These are phyloP conservation scores for Hypothenemus hampei DNA, from an alignment of 1,140 invertebrate genomes.

Conservation along the genomic window DNA sequence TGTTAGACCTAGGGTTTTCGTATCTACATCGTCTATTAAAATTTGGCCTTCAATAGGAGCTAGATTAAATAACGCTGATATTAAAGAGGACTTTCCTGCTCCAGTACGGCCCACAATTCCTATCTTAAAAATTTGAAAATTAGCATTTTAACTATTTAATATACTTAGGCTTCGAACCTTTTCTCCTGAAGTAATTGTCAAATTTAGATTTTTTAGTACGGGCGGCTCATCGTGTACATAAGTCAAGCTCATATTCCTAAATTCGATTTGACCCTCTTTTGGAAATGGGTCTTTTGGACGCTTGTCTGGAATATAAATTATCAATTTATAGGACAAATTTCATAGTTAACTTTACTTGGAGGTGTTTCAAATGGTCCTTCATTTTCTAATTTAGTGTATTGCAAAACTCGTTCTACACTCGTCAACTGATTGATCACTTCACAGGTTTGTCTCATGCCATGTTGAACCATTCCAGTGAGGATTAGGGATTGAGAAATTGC, in stretches of 20 bases:
- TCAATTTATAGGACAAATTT: not conserved
- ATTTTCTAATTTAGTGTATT: slow-evolving; percentile 64
- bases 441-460: slow-evolving; percentile 74
- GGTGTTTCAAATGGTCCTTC: slow-evolving; percentile 49
- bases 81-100: slow-evolving; percentile 70
- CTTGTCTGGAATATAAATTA: slow-evolving; percentile 21
- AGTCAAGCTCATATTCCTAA: slow-evolving; percentile 60
- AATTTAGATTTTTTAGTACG: slow-evolving; percentile 64
- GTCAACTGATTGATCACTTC: slow-evolving; percentile 83
- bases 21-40: slow-evolving; percentile 60
- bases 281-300: slow-evolving; percentile 34
- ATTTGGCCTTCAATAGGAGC: slow-evolving; percentile 53
- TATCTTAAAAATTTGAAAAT: slow-evolving; percentile 9
- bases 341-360: slow-evolving; percentile 37
- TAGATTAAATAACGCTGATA: slow-evolving; percentile 62
- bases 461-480: slow-evolving; percentile 80
- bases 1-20: slow-evolving; percentile 57
- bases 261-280: slow-evolving; percentile 48
- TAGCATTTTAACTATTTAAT: slow-evolving; percentile 45
- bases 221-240: slow-evolving; percentile 59
- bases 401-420: slow-evolving; percentile 70
- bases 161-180: slow-evolving; percentile 58
- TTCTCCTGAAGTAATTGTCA: slow-evolving; percentile 58
- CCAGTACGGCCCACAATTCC: slow-evolving; percentile 27
- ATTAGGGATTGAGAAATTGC: slow-evolving; percentile 79